Percentiles rank a stretch among this genome's conserved stretches.
Evolutionary conservation across 2,797 vertebrate genomes (phyloP).

Genomic region (Meda fulgida): DNA sequence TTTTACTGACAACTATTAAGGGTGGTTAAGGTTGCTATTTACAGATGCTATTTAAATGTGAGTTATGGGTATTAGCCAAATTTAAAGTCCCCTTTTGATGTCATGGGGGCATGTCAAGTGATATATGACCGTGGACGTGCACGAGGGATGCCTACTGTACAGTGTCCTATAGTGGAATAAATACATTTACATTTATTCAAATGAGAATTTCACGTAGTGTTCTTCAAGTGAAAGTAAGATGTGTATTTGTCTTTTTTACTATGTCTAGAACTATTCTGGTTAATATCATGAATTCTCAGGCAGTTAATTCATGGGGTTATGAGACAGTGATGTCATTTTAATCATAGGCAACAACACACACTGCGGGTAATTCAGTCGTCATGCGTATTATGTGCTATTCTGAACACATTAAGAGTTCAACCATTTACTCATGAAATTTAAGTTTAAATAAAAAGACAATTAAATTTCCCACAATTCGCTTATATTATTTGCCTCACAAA

Average conservation of each 20-base stretch:
- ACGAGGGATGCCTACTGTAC: not conserved
- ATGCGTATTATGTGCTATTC: not conserved
- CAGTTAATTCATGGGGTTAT: not conserved
- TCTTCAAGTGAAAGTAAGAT: not conserved
- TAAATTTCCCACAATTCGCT: not conserved
- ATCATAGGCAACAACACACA: not conserved
- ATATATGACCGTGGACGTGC: not conserved
- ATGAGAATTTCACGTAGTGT: not conserved
- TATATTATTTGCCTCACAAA: not conserved
- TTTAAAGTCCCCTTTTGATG: conserved; percentile 12
- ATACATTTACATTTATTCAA: not conserved
- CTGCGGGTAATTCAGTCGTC: not conserved
- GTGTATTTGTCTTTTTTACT: not conserved
- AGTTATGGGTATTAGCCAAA: conserved; percentile 34
- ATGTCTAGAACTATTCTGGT: not conserved
- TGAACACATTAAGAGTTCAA: not conserved
- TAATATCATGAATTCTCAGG: not conserved
- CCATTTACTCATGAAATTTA: not conserved
- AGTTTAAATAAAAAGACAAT: not conserved
- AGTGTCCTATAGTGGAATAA: not conserved
- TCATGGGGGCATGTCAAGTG: not conserved
- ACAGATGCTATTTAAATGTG: conserved; percentile 44
- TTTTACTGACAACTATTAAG: conserved; percentile 1
- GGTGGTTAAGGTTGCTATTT: conserved; percentile 36
- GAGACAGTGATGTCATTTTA: not conserved